Evolutionary conservation across 1,140 invertebrate species (phyloP).

Genomic region (Drosophila grimshawi): DNA sequence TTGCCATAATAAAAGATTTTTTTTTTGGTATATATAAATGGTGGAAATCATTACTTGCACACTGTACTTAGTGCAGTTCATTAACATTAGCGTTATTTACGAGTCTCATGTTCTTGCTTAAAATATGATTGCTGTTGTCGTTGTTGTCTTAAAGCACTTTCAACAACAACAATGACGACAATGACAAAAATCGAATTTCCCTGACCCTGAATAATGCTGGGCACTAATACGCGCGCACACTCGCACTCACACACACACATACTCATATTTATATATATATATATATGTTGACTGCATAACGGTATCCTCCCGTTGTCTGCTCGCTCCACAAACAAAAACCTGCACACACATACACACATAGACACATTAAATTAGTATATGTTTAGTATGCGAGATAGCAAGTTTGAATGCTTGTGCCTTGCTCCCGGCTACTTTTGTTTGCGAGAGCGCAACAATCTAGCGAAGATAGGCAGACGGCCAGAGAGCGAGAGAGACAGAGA

Average conservation of each 20-base stretch:
- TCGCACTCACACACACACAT: slow-evolving; percentile 25
- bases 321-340: slow-evolving; percentile 48
- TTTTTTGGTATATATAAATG: not conserved
- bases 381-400: slow-evolving; percentile 43
- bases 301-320: slow-evolving; percentile 58
- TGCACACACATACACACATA: slow-evolving; percentile 22
- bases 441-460: slow-evolving; percentile 41
- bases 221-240: slow-evolving; percentile 49
- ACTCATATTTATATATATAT: not conserved
- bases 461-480: slow-evolving; percentile 6
- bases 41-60: not conserved
- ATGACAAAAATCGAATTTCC: slow-evolving; percentile 73
- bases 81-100: slow-evolving; percentile 36
- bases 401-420: slow-evolving; percentile 52
- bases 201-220: slow-evolving; percentile 78
- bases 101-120: slow-evolving; percentile 11
- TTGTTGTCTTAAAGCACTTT: slow-evolving; percentile 35
- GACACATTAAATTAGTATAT: slow-evolving; percentile 13
- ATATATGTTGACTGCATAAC: slow-evolving; percentile 53
- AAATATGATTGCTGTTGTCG: slow-evolving; percentile 36
- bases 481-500: slow-evolving; percentile 7
- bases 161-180: slow-evolving; percentile 16
- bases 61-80: slow-evolving; percentile 32
- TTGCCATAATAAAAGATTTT: too few relatives aligned
- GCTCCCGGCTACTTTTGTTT: slow-evolving; percentile 56